Conservation (phyloP, 2,797 vertebrate genomes). For the Sciurus vulgaris region DNA sequence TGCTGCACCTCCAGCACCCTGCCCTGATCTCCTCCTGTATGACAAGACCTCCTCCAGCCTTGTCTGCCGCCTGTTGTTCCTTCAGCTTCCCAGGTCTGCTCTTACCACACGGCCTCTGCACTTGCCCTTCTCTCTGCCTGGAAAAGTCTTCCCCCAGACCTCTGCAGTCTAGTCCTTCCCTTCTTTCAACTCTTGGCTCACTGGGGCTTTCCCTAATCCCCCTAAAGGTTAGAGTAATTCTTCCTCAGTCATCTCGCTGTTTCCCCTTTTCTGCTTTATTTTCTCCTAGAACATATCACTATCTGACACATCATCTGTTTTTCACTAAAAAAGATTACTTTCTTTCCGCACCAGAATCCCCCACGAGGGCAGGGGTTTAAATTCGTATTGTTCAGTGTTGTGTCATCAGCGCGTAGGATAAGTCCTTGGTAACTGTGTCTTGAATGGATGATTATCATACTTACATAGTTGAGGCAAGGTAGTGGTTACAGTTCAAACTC, state of each 20-base stretch:
- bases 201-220: neutral
- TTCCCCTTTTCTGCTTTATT: slow-evolving; percentile 11
- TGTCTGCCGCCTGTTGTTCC: neutral
- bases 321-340: neutral
- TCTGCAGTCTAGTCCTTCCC: neutral
- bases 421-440: neutral
- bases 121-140: neutral
- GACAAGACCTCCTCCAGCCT: neutral
- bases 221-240: neutral
- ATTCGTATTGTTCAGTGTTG: neutral
- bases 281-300: neutral
- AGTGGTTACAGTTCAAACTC: slow-evolving; percentile 53
- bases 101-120: neutral
- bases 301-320: neutral
- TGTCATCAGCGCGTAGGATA: neutral
- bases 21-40: neutral
- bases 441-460: neutral
- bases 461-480: neutral
- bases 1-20: neutral
- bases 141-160: neutral
- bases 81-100: neutral
- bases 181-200: slow-evolving; percentile 6
- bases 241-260: neutral
- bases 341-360: neutral
- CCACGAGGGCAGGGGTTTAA: neutral